phyloP scores from a whole-genome alignment of 1,140 invertebrate species.

The Zaprionus camerounensis region DNA sequence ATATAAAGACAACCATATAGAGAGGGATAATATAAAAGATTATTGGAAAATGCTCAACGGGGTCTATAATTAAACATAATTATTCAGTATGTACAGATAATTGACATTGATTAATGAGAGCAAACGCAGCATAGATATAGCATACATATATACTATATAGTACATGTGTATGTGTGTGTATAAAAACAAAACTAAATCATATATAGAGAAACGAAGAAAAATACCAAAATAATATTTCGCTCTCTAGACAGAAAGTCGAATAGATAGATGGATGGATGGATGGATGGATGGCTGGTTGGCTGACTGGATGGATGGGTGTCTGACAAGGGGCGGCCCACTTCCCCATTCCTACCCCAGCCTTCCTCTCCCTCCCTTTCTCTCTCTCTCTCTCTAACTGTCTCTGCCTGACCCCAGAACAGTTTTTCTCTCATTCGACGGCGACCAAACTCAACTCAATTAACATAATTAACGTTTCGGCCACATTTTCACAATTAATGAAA shows the following conservation, averaged over 20 bases:
- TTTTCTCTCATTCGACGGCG: slow-evolving; percentile 3
- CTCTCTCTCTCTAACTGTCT: background rate
- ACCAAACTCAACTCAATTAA: slow-evolving; percentile 65
- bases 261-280: slow-evolving; percentile 52
- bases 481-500: slow-evolving; percentile 78
- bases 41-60: slow-evolving; percentile 77
- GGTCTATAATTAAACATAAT: slow-evolving; percentile 83
- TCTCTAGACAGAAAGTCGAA: slow-evolving; percentile 48
- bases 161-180: background rate
- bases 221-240: slow-evolving; percentile 78
- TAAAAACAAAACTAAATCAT: slow-evolving; percentile 67
- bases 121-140: slow-evolving; percentile 42
- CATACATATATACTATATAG: slow-evolving; percentile 9
- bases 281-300: slow-evolving; percentile 42
- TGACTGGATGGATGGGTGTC: slow-evolving; percentile 37
- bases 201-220: slow-evolving; percentile 57
- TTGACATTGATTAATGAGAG: slow-evolving; percentile 84
- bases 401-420: slow-evolving; percentile 1
- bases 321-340: slow-evolving; percentile 51
- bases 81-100: slow-evolving; percentile 83
- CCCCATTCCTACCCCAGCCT: background rate
- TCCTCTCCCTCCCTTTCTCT: background rate
- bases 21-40: slow-evolving; percentile 53
- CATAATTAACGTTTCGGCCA: slow-evolving; percentile 70
- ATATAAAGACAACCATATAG: slow-evolving; percentile 22